These are phyloP conservation scores for Protaetia brevitarsis DNA, from an alignment of 1,140 invertebrate species.

Conservation along the genomic window DNA sequence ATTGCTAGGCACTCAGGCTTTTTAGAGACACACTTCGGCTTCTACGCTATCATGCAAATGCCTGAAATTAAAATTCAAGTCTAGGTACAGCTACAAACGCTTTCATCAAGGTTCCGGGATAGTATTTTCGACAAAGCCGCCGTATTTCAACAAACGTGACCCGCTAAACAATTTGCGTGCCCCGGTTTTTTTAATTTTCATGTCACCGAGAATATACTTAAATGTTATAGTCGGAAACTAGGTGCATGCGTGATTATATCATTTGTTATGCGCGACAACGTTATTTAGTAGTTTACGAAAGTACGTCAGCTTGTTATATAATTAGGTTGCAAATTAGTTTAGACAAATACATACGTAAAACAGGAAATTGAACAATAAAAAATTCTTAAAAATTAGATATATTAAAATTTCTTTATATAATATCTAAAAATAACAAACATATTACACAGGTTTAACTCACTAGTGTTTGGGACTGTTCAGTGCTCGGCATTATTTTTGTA, in stretches of 20 bases:
- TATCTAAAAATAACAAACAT: no score
- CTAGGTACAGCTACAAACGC: neutral
- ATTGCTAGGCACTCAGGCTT: neutral
- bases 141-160: constrained; percentile 8
- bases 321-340: neutral
- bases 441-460: no score
- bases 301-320: neutral
- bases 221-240: neutral
- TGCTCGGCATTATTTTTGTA: no score
- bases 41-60: neutral
- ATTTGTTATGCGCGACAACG: neutral
- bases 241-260: neutral
- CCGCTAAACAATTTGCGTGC: neutral
- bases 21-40: neutral
- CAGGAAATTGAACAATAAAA: neutral
- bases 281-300: no score
- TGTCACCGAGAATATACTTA: neutral
- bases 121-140: neutral
- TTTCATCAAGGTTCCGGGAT: neutral
- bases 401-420: no score
- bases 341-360: neutral
- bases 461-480: no score
- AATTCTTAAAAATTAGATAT: neutral
- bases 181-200: neutral
- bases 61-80: constrained; percentile 5